Evolutionary conservation across 2,113 vertebrate genomes (phyloP), one percentile per base, ranked within the genome.

Genomic region (Cisticola juncidis): DNA sequence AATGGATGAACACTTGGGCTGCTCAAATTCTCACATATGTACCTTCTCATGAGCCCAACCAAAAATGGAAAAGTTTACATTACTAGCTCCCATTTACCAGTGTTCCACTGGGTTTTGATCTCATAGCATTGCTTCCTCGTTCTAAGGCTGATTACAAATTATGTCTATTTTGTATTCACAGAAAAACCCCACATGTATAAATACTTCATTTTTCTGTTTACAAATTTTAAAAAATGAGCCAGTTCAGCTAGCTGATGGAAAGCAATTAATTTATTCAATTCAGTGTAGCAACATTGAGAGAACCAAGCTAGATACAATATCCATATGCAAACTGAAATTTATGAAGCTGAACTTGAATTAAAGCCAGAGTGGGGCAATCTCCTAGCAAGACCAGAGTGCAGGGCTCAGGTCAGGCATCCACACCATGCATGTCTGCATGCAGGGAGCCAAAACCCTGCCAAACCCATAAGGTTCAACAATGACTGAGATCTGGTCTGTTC

Each of bases 361-460:
- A 64, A 72, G 40, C 42, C 51, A n/a, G 44, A 68, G 21, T 4
- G 2, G 22, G 2, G 11, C 29, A 58, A 35, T 31, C 26, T 78
- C 50, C 24, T 5, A 35, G 50, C 9, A 71, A 68, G 38, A 65
- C 12, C 61, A 65, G 44, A 45, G 22, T 2, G 2, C 13, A 62
- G 24, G 11, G 26, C 48, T 88, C 28, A 38, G 10, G 15, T 53
- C 56, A 81, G 53, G 47, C 20, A 35, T 0, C 58, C 14, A 18
- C 0, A 1, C 38, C 38, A 33, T 1, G 48, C 12, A 20, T 0
- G 1, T n/a, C 40, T 15, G 28, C 14, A 28, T 11, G 15, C 18
- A 61, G 33, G 10, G 13, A 20, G 8, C 33, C 66, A 72, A 90
- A 92, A 90, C 33, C 38, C 66, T 36, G 24, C 21, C 53, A 85